Conservation (phyloP, 1,140 invertebrate genomes). For the Bombus haemorrhoidalis region DNA sequence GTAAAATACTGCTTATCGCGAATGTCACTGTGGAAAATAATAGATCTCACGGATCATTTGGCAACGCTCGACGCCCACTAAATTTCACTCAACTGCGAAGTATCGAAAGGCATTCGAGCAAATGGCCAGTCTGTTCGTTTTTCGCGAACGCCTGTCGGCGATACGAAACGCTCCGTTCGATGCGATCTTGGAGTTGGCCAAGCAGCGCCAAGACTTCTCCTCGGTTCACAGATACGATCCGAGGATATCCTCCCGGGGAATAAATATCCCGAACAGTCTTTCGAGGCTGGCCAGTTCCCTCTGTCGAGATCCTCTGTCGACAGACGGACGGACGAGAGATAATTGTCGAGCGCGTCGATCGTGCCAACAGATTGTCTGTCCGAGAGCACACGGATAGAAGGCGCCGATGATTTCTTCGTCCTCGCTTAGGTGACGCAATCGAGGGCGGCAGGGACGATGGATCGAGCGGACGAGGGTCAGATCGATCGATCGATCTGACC, state of each 20-base stretch:
- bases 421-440: conserved; percentile 52
- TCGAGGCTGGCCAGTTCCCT: conserved; percentile 40
- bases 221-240: conserved; percentile 37
- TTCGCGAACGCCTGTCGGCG: conserved; percentile 42
- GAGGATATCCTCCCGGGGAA: conserved; percentile 40
- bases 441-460: conserved; percentile 14
- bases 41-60: background rate
- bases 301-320: conserved; percentile 49
- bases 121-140: conserved; percentile 23
- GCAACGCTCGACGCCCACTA: background rate
- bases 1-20: background rate
- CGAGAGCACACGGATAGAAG: conserved; percentile 32
- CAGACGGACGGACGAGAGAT: conserved; percentile 53
- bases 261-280: conserved; percentile 44
- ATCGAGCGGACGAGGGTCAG: conserved; percentile 38
- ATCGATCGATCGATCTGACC: conserved; percentile 64
- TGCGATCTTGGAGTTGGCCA: conserved; percentile 32
- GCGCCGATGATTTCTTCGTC: conserved; percentile 54
- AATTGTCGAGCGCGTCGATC: conserved; percentile 55
- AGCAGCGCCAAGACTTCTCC: conserved; percentile 14
- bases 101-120: background rate
- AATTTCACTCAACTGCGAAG: background rate
- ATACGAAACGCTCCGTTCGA: conserved; percentile 27
- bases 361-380: conserved; percentile 51
- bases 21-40: background rate